Base-by-base conservation (phyloP, 2,888 invertebrate genomes). In the Cheilosia soror region DNA sequence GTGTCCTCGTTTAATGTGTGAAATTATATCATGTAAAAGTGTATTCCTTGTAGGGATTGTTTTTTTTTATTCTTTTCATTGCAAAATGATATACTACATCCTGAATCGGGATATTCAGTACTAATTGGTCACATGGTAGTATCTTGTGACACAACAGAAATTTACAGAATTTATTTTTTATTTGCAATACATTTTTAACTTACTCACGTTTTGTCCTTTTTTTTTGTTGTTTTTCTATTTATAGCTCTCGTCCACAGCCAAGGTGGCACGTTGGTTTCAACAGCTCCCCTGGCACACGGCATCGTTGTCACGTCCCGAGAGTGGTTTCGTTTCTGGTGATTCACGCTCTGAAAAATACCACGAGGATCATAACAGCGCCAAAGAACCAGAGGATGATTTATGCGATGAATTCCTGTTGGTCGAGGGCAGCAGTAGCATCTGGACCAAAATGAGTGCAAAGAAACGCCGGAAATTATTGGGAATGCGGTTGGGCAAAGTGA, bases 211-310 rank as follows among this genome's bases (percentile, higher is more conserved):
- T 88, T 88, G 83, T 79, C 51, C 62, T 63, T 76, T 49, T 47
- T 79, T 47, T 58, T 87, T 58, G 15, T 44, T 71, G 76, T 66
- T 87, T 87, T 87, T 83, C 82, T 87, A 42, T 83, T 88, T 90
- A 86, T 93, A 96, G 96, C 93, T 96, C 90, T 95, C 95, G 88
- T 95, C 96, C 72, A 94, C 95, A 87, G 96, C 96, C 82, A 96
- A 96, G 93, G 96, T 96, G 89, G 96, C 96, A 89, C 94, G 96
- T 63, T 96, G 96, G 96, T 96, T 96, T 91, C 95, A 96, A 86
- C 94, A 96, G 87, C 93, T 96, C 88, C 92, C 92, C 65, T 92
- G 92, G 92, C 90, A 91, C 65, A 91, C 91, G 83, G 93, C 94
- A 11, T 94, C 95, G 15, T 93, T 95, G 76, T 96, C 96, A 9